phyloP scores from a whole-genome alignment of 2,113 vertebrate species.

The Haliaeetus leucogaster region DNA sequence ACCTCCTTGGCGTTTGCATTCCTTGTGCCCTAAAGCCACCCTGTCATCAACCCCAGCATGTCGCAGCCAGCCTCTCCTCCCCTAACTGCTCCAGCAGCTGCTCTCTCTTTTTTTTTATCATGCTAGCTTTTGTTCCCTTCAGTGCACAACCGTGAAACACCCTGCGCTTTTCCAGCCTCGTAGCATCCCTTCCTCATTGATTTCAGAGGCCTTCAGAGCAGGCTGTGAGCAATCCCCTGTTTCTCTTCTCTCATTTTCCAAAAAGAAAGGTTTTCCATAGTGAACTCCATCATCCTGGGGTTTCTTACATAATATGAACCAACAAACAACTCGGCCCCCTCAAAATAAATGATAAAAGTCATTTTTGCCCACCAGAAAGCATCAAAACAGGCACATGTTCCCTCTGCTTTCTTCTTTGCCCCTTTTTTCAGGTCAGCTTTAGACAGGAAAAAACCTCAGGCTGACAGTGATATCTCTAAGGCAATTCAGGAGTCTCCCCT shows the following conservation, averaged over 20 bases:
- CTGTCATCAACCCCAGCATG: neutral
- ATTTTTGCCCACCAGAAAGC: neutral
- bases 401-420: neutral
- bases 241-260: neutral
- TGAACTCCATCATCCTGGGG: neutral
- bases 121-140: neutral
- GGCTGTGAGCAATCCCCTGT: neutral
- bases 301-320: neutral
- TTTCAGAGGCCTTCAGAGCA: neutral
- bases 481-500: conserved; percentile 7
- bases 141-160: neutral
- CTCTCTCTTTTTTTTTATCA: neutral
- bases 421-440: conserved; percentile 9
- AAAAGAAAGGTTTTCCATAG: neutral
- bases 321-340: neutral
- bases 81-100: neutral
- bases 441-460: neutral
- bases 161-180: neutral
- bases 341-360: neutral
- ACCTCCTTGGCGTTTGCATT: neutral
- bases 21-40: neutral
- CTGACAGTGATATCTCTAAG: conserved; percentile 20
- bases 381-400: neutral
- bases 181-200: neutral
- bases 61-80: neutral